Evolutionary conservation across 1,140 invertebrate genomes (phyloP).

Genomic region (Caerostris extrusa): DNA sequence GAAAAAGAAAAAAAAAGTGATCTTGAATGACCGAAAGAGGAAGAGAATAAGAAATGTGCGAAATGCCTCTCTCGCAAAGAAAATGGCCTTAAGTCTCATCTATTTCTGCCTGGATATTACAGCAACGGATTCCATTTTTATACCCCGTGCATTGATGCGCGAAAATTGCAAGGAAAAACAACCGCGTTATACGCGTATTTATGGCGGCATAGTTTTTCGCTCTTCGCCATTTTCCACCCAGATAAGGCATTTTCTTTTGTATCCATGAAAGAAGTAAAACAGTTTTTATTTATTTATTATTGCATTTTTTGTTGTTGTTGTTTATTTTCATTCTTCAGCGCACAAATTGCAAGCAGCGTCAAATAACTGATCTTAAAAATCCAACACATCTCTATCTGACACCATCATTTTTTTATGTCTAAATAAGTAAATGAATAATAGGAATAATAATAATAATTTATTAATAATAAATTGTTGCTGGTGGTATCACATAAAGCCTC

Average conservation of each 20-base stretch:
- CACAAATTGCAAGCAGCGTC: too few species aligned
- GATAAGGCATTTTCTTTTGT: conserved; percentile 14
- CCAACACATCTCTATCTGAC: too few species aligned
- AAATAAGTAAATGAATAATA: too few species aligned
- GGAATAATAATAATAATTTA: too few species aligned
- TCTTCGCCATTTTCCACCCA: background rate
- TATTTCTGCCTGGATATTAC: conserved; percentile 59
- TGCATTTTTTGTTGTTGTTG: too few species aligned
- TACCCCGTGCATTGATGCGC: conserved; percentile 27
- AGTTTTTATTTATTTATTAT: background rate
- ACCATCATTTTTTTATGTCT: too few species aligned
- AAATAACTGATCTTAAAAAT: too few species aligned
- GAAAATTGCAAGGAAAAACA: conserved; percentile 43
- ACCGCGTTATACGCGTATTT: conserved; percentile 32
- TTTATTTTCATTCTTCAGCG: too few species aligned
- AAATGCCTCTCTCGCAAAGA: conserved; percentile 19
- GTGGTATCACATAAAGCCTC: too few species aligned
- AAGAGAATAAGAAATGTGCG: conserved; percentile 46
- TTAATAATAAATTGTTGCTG: too few species aligned
- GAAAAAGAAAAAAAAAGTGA: background rate
- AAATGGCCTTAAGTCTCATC: conserved; percentile 56
- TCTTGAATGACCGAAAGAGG: conserved; percentile 1
- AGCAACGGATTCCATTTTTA: conserved; percentile 48
- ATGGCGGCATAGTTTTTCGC: conserved; percentile 26
- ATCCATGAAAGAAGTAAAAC: background rate